Conservation (phyloP, 2,797 vertebrate genomes). For the Spatula versicolor region DNA sequence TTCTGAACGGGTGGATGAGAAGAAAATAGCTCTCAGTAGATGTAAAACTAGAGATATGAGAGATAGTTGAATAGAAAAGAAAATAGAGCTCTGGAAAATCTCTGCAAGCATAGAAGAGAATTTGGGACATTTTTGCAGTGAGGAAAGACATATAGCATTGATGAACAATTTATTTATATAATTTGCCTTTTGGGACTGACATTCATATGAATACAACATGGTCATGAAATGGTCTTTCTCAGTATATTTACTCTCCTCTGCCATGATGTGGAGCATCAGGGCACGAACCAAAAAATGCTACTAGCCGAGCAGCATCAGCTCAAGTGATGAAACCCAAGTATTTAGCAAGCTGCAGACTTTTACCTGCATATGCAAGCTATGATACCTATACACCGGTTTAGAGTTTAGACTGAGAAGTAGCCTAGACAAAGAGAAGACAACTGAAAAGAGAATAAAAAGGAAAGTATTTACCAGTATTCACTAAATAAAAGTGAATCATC, state of each 20-base stretch:
- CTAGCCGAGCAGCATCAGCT: neutral
- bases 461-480: neutral
- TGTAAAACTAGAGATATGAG: conserved; percentile 5
- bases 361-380: neutral
- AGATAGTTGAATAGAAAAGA: neutral
- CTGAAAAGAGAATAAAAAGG: neutral
- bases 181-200: neutral
- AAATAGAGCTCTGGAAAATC: conserved; percentile 12
- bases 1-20: neutral
- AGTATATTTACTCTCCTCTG: neutral
- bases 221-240: neutral
- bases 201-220: neutral
- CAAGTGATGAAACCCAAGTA: neutral
- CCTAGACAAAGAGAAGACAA: neutral
- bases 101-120: neutral
- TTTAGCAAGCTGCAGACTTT: neutral
- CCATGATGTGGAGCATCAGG: neutral
- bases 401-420: neutral
- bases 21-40: conserved; percentile 18
- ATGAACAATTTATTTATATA: neutral
- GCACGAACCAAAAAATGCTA: neutral
- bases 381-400: neutral
- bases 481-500: neutral
- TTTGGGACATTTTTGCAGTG: fast-evolving
- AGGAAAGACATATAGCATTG: neutral